A percentile compares a stretch with the other conserved stretches of the same genome.
Conservation (phyloP, 2,113 vertebrate species). For the Equus quagga region DNA sequence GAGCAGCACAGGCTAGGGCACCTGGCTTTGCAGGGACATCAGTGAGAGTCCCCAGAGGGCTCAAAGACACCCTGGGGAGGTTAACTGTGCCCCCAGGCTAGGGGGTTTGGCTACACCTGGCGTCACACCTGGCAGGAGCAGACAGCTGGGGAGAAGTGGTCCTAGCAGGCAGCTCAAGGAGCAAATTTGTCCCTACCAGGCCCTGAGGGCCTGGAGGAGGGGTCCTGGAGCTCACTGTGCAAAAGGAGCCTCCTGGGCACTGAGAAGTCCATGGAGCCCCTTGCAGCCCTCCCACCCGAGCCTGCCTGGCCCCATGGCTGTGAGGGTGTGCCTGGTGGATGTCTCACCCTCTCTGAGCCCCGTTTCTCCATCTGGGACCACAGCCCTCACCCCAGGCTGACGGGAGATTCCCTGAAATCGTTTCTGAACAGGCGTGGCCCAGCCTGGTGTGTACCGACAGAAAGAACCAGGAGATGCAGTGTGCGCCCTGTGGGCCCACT, state of each 20-base stretch:
- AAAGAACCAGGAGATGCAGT: too few species aligned
- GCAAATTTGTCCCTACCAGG: not conserved
- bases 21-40: not conserved
- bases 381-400: not conserved
- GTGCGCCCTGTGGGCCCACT: not conserved
- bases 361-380: not conserved
- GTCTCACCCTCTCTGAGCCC: not conserved
- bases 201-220: not conserved
- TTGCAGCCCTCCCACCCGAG: not conserved
- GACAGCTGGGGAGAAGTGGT: not conserved
- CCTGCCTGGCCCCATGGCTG: not conserved
- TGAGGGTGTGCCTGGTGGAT: too few species aligned
- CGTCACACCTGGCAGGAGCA: not conserved
- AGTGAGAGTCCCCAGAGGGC: not conserved
- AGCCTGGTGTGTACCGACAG: too few species aligned
- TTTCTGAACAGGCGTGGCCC: accelerated
- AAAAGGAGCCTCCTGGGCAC: not conserved
- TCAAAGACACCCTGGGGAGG: too few species aligned
- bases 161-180: not conserved
- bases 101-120: not conserved
- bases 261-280: not conserved
- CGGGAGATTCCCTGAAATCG: accelerated
- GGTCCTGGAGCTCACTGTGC: not conserved
- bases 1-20: too few species aligned
- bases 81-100: too few species aligned